Conservation (phyloP, 1,140 invertebrate genomes). For the Micrasema longulum region DNA sequence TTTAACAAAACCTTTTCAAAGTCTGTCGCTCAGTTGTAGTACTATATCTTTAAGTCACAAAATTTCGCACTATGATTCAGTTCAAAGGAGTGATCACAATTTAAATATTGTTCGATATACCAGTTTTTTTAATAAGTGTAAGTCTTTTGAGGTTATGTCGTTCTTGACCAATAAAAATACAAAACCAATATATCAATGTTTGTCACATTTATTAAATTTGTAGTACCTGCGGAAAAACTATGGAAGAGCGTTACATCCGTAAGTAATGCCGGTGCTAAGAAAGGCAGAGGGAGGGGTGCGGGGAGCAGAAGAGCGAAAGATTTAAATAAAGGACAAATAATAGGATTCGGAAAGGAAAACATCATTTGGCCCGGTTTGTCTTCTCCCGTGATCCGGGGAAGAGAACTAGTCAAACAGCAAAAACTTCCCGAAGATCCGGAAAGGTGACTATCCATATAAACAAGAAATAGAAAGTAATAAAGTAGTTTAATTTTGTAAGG, state of each 20-base stretch:
- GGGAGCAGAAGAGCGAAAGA: conserved; percentile 81
- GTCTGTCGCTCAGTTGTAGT: conserved; percentile 55
- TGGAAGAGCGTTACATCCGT: conserved; percentile 96
- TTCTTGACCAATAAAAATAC: neutral
- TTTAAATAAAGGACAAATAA: conserved; percentile 90
- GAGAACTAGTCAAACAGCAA: conserved; percentile 78
- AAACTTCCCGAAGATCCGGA: conserved; percentile 79
- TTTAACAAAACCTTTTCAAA: conserved; percentile 59
- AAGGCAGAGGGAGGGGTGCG: conserved; percentile 90
- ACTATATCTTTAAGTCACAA: conserved; percentile 25
- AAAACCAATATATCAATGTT: neutral
- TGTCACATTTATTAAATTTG: neutral
- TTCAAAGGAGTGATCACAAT: conserved; percentile 10
- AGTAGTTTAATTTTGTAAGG: no score
- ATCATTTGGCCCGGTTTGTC: conserved; percentile 95
- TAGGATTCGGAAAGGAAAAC: conserved; percentile 87
- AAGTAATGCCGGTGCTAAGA: conserved; percentile 94
- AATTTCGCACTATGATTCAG: neutral
- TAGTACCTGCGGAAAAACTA: conserved; percentile 83
- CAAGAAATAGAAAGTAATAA: no score
- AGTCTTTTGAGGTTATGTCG: conserved; percentile 53
- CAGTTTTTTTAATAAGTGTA: conserved; percentile 70
- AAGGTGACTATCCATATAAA: conserved; percentile 62
- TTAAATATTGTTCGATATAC: conserved; percentile 56
- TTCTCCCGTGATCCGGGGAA: conserved; percentile 82